These are phyloP conservation scores for Eulemur coronatus DNA, from an alignment of 2,797 vertebrate genomes.

Conservation along the genomic window DNA sequence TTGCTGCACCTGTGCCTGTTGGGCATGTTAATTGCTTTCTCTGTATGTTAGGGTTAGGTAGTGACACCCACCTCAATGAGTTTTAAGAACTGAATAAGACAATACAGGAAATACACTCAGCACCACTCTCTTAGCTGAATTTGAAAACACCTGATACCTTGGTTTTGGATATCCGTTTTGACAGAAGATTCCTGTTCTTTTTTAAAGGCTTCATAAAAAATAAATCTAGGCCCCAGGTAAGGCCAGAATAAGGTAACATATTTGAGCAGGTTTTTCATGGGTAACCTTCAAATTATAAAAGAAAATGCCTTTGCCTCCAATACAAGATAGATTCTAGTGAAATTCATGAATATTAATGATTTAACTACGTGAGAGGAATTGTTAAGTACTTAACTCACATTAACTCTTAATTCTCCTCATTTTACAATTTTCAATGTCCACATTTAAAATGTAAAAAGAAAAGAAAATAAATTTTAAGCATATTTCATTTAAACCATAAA, in stretches of 20 bases:
- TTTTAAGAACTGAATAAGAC: not conserved
- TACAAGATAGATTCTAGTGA: not conserved
- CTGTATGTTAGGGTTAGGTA: not conserved
- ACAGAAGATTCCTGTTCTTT: not conserved
- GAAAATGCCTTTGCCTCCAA: not conserved
- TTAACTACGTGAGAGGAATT: not conserved
- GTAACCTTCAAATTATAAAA: not conserved
- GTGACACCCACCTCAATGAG: not conserved
- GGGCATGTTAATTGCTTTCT: not conserved
- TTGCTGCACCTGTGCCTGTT: not conserved
- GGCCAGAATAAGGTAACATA: not conserved
- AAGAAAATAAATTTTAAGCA: not conserved
- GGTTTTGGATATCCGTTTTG: not conserved
- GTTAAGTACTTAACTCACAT: not conserved
- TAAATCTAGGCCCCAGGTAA: not conserved
- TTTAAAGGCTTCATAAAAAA: not conserved
- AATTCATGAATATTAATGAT: conserved; percentile 48
- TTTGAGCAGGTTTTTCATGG: not conserved
- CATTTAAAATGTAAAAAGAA: not conserved
- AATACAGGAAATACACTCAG: not conserved
- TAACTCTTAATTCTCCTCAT: not conserved
- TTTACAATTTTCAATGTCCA: not conserved
- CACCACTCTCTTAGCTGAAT: not conserved
- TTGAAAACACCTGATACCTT: not conserved
- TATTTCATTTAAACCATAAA: not conserved